A percentile compares a stretch with the other conserved stretches of the same genome.
Conservation (phyloP, 2,888 invertebrate species). For the Machimus rusticus region DNA sequence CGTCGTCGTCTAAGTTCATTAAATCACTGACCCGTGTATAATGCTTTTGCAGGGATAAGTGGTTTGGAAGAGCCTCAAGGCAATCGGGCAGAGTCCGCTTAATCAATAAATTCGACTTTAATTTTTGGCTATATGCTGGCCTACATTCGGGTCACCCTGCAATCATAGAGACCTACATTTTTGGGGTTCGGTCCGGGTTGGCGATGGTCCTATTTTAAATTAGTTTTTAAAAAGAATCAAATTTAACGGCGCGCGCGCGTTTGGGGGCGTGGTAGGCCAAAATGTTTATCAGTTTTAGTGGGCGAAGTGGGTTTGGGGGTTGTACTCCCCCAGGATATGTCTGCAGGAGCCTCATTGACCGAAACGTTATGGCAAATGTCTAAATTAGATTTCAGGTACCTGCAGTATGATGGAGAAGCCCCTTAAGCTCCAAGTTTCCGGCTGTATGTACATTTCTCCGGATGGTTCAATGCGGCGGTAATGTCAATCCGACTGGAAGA, state of each 20-base stretch:
- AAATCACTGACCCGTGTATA: constrained; percentile 40
- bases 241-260: not conserved
- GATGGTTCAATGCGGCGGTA: not conserved
- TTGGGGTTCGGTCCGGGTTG: not conserved
- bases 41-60: constrained; percentile 38
- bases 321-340: not conserved
- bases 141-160: not conserved
- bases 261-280: not conserved
- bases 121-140: constrained; percentile 12
- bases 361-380: constrained; percentile 31
- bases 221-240: constrained; percentile 42
- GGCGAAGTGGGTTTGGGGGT: not conserved
- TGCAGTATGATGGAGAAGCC: constrained; percentile 33
- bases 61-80: constrained; percentile 41
- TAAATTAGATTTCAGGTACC: constrained; percentile 36
- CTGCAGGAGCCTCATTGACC: constrained; percentile 31
- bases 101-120: constrained; percentile 37
- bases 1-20: constrained; percentile 31
- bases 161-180: constrained; percentile 16
- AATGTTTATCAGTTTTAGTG: not conserved
- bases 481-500: not conserved
- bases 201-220: constrained; percentile 39
- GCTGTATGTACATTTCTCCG: not conserved
- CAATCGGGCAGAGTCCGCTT: constrained; percentile 31
- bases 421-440: not conserved